phyloP scores from a whole-genome alignment of 2,888 invertebrate species.

The Poecilus cupreus region DNA sequence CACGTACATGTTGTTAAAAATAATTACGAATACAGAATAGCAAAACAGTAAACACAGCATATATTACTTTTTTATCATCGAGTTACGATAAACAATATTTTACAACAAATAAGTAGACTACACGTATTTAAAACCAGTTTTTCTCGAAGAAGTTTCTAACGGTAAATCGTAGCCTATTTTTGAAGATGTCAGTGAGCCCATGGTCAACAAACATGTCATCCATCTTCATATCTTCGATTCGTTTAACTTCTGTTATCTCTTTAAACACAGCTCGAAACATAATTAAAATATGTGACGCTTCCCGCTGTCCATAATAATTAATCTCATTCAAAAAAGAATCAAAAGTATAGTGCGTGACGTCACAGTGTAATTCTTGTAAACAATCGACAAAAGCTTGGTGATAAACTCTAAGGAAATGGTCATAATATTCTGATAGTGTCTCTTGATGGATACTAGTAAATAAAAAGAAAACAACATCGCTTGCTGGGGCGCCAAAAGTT shows the following conservation, averaged over 20 bases:
- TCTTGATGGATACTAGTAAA: slow-evolving; percentile 72
- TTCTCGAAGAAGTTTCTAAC: slow-evolving; percentile 63
- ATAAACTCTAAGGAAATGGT: slow-evolving; percentile 73
- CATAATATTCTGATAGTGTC: slow-evolving; percentile 70
- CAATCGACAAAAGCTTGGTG: slow-evolving; percentile 71
- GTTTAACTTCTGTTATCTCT: slow-evolving; percentile 67
- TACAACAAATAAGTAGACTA: neutral
- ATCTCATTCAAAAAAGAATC: slow-evolving; percentile 70
- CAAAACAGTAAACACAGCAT: neutral
- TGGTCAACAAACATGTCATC: slow-evolving; percentile 63
- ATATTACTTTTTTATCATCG: neutral
- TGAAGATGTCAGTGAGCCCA: slow-evolving; percentile 60
- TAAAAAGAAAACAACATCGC: slow-evolving; percentile 75
- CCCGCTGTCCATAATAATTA: slow-evolving; percentile 67
- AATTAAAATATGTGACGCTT: slow-evolving; percentile 70
- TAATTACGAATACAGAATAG: neutral
- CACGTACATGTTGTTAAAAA: neutral
- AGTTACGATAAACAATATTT: neutral
- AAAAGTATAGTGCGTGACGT: slow-evolving; percentile 68
- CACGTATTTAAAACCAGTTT: slow-evolving; percentile 63
- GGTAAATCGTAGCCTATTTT: slow-evolving; percentile 63
- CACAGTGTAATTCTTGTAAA: slow-evolving; percentile 67
- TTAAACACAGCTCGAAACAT: slow-evolving; percentile 72
- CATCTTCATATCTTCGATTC: slow-evolving; percentile 67
- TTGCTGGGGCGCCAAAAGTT: slow-evolving; percentile 72